Evolutionary conservation across 2,113 vertebrate genomes (phyloP), one percentile per base, ranked within the genome.

Genomic region (Corydoras maculifer): DNA sequence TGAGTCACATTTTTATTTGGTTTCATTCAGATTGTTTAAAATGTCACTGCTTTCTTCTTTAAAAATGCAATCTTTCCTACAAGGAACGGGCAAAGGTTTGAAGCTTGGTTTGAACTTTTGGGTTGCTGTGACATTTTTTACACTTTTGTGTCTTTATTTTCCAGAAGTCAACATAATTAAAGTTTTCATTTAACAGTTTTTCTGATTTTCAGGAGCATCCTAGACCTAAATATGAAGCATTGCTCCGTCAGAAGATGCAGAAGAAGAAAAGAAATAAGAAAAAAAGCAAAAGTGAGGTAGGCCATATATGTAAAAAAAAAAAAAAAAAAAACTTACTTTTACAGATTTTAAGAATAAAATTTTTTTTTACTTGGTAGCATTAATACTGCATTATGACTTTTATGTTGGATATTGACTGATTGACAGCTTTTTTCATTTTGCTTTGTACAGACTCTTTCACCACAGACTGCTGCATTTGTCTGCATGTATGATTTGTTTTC

Each of bases 161-260:
- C 54, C 51, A 53, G 18, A 25, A 25, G 18, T 25, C 18, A 25
- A 25, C 18, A 25, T 25, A 25, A 25, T 25, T 25, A 25, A 25
- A 25, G 18, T 2, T 25, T 25, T 25, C 18, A 25, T 25, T 25
- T 25, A 25, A 25, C 18, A 25, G 18, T 25, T 25, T 25, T 76
- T 75, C 11, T 50, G 11, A 25, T 30, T 74, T 76, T 75, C 80
- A 98, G 97, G 94, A 98, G 75, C 94, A 96, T 70, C 92, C 94
- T 25, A 88, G 97, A 71, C 95, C 97, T 30, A 94, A 91, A 76
- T 98, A 99, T 18, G 96, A 99, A 86, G 93, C 88, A 14, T 89
- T 88, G 81, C 86, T 98, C 6, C 88, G 93, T 5, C 89, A 96
- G 86, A 98, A 98, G 80, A 90, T 87, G 73, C 84, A 92, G 85